Conservation (phyloP, 2,888 invertebrate species). For the Caenorhabditis virilis region DNA sequence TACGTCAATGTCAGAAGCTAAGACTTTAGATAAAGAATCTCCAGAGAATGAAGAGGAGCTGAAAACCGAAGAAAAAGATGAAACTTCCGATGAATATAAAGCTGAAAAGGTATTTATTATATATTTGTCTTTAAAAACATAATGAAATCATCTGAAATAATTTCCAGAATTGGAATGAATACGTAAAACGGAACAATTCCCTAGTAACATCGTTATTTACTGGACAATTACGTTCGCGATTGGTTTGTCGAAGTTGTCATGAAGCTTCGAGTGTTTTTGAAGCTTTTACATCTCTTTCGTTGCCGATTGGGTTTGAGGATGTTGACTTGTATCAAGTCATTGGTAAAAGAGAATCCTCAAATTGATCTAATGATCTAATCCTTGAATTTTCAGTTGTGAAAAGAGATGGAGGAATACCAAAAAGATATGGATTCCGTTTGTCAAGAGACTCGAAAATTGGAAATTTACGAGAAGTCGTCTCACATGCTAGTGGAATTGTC, state of each 20-base stretch:
- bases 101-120: constrained; percentile 23
- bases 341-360: constrained; percentile 22
- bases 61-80: constrained; percentile 70
- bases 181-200: constrained; percentile 33
- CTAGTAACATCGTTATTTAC: constrained; percentile 47
- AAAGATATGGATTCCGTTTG: constrained; percentile 83
- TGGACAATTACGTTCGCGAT: constrained; percentile 87
- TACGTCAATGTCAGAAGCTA: constrained; percentile 86
- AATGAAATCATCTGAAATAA: neutral
- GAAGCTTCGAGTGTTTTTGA: constrained; percentile 82
- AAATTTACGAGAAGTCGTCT: constrained; percentile 38
- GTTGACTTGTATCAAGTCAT: constrained; percentile 75
- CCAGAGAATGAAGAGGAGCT: constrained; percentile 10
- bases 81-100: constrained; percentile 37
- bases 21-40: constrained; percentile 78
- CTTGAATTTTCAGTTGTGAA: constrained; percentile 67
- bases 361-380: neutral
- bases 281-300: constrained; percentile 85
- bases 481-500: constrained; percentile 27
- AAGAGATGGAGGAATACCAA: constrained; percentile 80
- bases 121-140: no score
- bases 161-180: constrained; percentile 20
- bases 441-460: constrained; percentile 73
- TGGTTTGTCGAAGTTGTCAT: constrained; percentile 82
- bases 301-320: constrained; percentile 89